Evolutionary conservation across 2,797 vertebrate genomes (phyloP).

Genomic region (Pangasius krempfi): DNA sequence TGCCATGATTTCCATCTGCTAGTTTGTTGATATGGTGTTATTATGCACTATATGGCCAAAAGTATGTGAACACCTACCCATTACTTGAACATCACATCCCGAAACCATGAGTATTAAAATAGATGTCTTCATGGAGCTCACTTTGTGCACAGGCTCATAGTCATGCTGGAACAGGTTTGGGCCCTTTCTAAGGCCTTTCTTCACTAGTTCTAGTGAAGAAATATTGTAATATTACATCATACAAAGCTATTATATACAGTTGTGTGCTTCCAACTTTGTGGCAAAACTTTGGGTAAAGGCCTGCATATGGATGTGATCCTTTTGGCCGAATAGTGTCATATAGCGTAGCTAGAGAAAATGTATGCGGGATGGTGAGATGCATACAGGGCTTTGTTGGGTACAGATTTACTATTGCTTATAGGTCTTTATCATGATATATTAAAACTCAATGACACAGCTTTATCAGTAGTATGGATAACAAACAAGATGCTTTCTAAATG

Average conservation of each 20-base stretch:
- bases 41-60: neutral
- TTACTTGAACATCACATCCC: neutral
- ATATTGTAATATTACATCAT: neutral
- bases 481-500: neutral
- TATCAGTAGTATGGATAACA: neutral
- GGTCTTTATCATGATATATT: neutral
- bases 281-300: neutral
- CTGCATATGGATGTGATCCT: neutral
- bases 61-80: neutral
- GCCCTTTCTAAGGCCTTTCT: neutral
- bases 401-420: neutral
- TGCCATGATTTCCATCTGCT: neutral
- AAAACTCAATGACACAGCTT: neutral
- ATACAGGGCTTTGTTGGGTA: neutral
- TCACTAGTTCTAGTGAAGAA: neutral
- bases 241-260: neutral
- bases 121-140: neutral
- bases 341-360: neutral
- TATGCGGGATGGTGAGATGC: neutral
- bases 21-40: neutral
- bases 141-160: neutral
- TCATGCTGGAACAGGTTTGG: neutral
- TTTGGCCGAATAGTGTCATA: neutral
- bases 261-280: neutral
- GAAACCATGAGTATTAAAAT: neutral